Evolutionary conservation across 2,113 vertebrate species (phyloP), one percentile per base, ranked within the genome.

Genomic region (Micronisus gabar): DNA sequence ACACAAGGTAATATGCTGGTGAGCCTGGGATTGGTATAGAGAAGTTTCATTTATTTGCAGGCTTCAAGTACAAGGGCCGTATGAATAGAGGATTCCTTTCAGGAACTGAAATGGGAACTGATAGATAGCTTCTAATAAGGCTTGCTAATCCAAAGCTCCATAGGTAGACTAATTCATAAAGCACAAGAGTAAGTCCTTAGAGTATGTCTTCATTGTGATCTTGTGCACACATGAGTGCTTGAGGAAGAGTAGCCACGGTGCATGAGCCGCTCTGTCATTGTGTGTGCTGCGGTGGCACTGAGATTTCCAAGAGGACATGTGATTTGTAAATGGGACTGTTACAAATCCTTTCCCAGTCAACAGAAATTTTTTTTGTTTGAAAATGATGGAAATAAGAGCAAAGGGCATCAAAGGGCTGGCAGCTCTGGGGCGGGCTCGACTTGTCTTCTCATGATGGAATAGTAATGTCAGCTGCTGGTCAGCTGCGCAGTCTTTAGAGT

Each of bases 1-100:
- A 61, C 97, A 66, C 98, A 97, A 95, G 98, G 98, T 98, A 97
- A 95, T 0, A 7, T 20, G 47, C 72, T 62, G 68, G 43, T 22
- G 19, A 72, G 43, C 45, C 53, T 62, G 50, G 73, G 34, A 3
- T 3, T 43, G 76, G 11, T 3, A 4, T 2, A 40, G 40, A 38
- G 56, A 43, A 11, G 34, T 9, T 17, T 14, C 18, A 11, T 17
- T 58, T 38, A 3, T 40, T 45, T 15, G 11, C 20, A n/a, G 66
- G 30, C 58, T 72, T 72, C 22, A 14, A 23, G 29, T 13, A 7
- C 4, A 23, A 43, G 40, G 67, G 11, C 47, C 80, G 48, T 74
- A 26, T 6, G 3, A 86, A 9, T 5, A 65, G 21, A 43, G 21
- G 13, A 19, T 45, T 84, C 18, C 6, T 84, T 43, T 40, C 23